Evolutionary conservation across 2,888 invertebrate species (phyloP), one percentile per base, ranked within the genome.

Genomic region (Pherbina coryleti): DNA sequence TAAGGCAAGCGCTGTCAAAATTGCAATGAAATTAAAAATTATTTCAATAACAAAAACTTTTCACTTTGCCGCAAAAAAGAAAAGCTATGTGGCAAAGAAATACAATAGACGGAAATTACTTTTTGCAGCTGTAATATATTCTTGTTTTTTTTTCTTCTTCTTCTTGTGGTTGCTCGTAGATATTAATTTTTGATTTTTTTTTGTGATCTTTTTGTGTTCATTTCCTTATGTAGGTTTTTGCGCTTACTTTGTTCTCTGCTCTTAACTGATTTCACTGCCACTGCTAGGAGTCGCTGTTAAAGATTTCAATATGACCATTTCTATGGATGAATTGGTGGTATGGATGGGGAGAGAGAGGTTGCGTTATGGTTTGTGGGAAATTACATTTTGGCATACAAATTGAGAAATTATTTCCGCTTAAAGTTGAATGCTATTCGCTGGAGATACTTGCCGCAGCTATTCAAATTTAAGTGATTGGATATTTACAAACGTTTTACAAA

Each of bases 321-420:
- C 28, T 28, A 22, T 25, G 22, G 25, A 14, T 60, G 25, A 25
- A 28, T 28, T 60, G 66, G 66, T 34, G 44, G n/a, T 28, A 11
- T 37, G 25, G 28, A 51, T 11, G 60, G 44, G 17, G 25, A 19
- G n/a, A 8, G 31, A 28, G 73, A 17, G 8, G 28, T 14, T 28
- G 1, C n/a, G 14, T 31, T 14, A n/a, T 55, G 44, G 14, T 44
- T 44, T 44, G 44, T 44, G 53, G 53, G 31, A 75, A 78, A 78
- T 78, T 75, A 31, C 75, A 75, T 70, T 74, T 78, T 60, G 64
- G 64, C 64, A 66, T 55, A 74, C 69, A 78, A 74, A 78, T 66
- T 73, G 66, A 60, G 51, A 74, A 77, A 77, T 77, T 77, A 60
- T 44, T 73, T 77, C 73, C 73, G 69, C 37, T 64, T 72, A 11